Evolutionary conservation across 2,888 invertebrate species (phyloP).

Genomic region (Tachina fera): DNA sequence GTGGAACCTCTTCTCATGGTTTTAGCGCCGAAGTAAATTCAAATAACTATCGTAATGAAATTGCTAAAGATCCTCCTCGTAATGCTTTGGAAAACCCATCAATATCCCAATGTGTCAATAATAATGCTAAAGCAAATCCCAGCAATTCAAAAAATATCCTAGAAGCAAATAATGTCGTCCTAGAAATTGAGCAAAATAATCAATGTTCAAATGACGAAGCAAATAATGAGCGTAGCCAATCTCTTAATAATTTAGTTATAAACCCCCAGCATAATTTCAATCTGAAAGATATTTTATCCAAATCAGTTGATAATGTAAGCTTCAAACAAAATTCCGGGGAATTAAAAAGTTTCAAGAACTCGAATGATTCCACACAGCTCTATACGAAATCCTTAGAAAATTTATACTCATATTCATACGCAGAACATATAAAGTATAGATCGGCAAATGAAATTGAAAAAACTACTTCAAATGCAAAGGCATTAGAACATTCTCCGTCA

Average conservation of each 20-base stretch:
- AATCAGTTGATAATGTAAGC: constrained; percentile 23
- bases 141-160: not conserved
- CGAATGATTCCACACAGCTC: not conserved
- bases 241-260: constrained; percentile 24
- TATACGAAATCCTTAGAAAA: not conserved
- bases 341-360: not conserved
- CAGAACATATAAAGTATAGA: not conserved
- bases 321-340: not conserved
- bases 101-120: not conserved
- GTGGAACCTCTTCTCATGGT: constrained; percentile 30
- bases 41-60: constrained; percentile 4
- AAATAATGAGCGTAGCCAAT: constrained; percentile 6
- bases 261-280: not conserved
- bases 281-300: not conserved
- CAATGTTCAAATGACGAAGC: not conserved
- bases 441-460: not conserved
- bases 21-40: constrained; percentile 64
- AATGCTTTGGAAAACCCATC: constrained; percentile 26
- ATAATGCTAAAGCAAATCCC: constrained; percentile 8
- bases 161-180: not conserved
- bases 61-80: constrained; percentile 33
- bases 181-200: not conserved
- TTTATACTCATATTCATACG: not conserved
- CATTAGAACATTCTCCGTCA: not conserved
- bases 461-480: not conserved